These are phyloP conservation scores for Papilio glaucus DNA, from an alignment of 1,140 invertebrate species.

Conservation along the genomic window DNA sequence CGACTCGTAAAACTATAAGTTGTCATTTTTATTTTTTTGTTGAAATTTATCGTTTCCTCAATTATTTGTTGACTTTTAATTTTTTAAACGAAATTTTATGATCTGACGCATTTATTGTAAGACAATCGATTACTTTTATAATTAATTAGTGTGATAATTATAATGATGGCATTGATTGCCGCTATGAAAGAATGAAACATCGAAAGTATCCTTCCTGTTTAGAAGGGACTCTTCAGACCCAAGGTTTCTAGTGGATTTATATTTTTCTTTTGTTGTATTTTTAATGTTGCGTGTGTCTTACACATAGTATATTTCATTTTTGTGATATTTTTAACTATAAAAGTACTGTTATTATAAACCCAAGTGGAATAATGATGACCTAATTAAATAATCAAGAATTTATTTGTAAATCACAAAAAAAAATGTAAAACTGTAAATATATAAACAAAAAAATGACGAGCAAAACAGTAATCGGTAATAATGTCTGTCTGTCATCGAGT, in stretches of 20 bases:
- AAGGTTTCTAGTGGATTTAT: constrained; percentile 83
- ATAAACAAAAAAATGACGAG: constrained; percentile 82
- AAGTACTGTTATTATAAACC: constrained; percentile 83
- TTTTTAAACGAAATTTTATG: constrained; percentile 82
- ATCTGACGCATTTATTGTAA: constrained; percentile 84
- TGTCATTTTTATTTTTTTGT: constrained; percentile 79
- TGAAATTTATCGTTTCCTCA: constrained; percentile 80
- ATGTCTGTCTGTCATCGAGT: constrained; percentile 80
- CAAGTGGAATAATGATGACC: constrained; percentile 82
- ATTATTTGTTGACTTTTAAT: constrained; percentile 82
- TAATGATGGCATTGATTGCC: constrained; percentile 82
- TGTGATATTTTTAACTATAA: constrained; percentile 85
- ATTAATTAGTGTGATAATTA: constrained; percentile 83
- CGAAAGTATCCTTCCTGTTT: constrained; percentile 84
- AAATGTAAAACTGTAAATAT: constrained; percentile 84
- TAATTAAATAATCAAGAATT: constrained; percentile 84
- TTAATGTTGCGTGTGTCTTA: constrained; percentile 83
- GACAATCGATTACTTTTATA: constrained; percentile 83
- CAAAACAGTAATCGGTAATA: constrained; percentile 80
- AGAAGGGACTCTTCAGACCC: constrained; percentile 81
- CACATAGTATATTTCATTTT: constrained; percentile 84
- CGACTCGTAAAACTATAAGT: constrained; percentile 79
- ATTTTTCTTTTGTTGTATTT: constrained; percentile 84
- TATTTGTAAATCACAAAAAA: constrained; percentile 84
- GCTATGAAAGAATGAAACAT: constrained; percentile 82